A percentile compares a stretch with the other conserved stretches of the same genome.
Evolutionary conservation across 2,113 vertebrate species (phyloP).

Genomic region (Daphoenositta chrysoptera): DNA sequence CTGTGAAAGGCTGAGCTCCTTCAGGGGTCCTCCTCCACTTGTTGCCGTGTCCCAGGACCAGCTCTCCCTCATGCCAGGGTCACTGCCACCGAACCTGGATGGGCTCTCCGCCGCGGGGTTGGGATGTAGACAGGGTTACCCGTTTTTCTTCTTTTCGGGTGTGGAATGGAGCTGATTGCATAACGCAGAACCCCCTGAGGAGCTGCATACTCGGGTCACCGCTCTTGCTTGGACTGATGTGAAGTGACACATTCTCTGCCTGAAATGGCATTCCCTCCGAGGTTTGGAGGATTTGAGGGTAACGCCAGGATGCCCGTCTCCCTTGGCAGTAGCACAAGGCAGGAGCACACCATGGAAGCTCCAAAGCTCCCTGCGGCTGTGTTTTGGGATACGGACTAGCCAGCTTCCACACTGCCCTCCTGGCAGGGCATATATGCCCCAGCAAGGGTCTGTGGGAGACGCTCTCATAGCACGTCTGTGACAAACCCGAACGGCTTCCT

Average conservation of each 20-base stretch:
- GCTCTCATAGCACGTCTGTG: background rate
- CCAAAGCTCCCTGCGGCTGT: fast-evolving
- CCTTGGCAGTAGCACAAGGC: background rate
- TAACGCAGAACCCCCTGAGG: background rate
- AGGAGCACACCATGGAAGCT: background rate
- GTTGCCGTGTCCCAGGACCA: background rate
- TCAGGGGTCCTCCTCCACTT: background rate
- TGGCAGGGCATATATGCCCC: fast-evolving
- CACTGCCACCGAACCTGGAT: fast-evolving
- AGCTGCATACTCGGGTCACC: background rate
- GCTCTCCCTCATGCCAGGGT: background rate
- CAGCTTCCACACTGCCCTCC: background rate
- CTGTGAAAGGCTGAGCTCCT: background rate
- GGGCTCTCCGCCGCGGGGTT: fast-evolving
- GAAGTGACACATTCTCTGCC: background rate
- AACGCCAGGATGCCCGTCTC: background rate
- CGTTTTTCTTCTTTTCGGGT: background rate
- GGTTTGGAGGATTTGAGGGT: background rate
- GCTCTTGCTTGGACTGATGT: background rate
- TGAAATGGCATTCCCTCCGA: fast-evolving
- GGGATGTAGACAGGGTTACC: background rate
- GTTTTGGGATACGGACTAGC: background rate
- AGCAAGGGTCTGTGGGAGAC: background rate
- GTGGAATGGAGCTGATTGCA: background rate
- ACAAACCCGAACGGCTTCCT: background rate